Evolutionary conservation across 1,140 invertebrate genomes (phyloP), one percentile per base, ranked within the genome.

Genomic region (Macrosteles quadrilineatus): DNA sequence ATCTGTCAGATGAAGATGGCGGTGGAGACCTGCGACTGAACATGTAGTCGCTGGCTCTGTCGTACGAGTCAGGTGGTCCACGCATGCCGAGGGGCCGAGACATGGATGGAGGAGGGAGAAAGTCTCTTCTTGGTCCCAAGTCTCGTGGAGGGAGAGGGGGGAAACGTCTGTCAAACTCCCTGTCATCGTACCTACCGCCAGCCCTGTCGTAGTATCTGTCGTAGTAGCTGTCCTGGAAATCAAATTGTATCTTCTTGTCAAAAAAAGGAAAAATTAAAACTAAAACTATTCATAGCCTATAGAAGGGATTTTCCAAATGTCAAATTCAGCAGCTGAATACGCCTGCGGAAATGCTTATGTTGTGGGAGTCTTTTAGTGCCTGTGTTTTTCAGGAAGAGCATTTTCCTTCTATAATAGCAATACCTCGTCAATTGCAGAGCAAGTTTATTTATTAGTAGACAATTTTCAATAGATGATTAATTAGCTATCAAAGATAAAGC

Each of bases 91-190:
- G 73, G 65, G 80, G 78, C 59, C 79, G 79, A 25, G 80, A 59
- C 12, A 70, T 43, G 59, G 68, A 66, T 19, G 72, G 81, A 73
- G 82, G 81, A 55, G 82, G 36, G 82, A 84, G 71, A 85, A 82
- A 36, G 83, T 84, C 79, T 84, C 84, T 47, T 82, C 84, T 75
- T 84, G 88, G 86, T 31, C 74, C 87, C 81, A 72, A 87, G 83
- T 87, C 82, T 57, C 87, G 83, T 62, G 84, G 86, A 72, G 80
- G 80, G 80, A 85, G 85, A 70, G 81, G 81, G 80, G 90, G 87
- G 80, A 92, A 92, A 64, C 91, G 86, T 70, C 91, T 86, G 76
- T 93, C 91, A 78, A 91, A 93, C 76, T 93, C 91, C 29, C 91
- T 84, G 72, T 91, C 90, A 73, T 92, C 90, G 76, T 90, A 92